phyloP scores from a whole-genome alignment of 1,140 invertebrate genomes.

The Drosophila serrata region DNA sequence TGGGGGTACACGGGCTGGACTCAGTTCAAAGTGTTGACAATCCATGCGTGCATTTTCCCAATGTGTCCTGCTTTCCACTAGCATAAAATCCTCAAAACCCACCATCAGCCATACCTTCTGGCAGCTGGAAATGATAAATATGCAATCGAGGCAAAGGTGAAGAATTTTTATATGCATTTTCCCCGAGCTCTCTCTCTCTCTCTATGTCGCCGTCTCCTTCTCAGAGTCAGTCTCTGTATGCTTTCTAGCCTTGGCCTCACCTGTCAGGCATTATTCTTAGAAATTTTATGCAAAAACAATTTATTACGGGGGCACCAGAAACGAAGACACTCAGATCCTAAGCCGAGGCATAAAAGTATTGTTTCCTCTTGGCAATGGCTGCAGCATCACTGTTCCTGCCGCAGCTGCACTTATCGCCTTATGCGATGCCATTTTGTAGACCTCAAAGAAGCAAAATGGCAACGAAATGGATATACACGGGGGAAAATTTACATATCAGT shows the following conservation, averaged over 20 bases:
- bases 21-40: constrained; percentile 67
- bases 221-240: neutral
- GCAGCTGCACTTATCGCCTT: constrained; percentile 69
- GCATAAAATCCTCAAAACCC: constrained; percentile 6
- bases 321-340: constrained; percentile 30
- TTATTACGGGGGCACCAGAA: constrained; percentile 57
- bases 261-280: constrained; percentile 58
- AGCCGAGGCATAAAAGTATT: constrained; percentile 61
- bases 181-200: constrained; percentile 31
- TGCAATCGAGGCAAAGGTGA: constrained; percentile 75
- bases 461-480: constrained; percentile 2
- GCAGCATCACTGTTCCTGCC: constrained; percentile 42
- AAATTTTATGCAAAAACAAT: constrained; percentile 78
- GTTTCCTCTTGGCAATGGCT: constrained; percentile 50
- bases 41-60: constrained; percentile 50
- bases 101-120: constrained; percentile 25
- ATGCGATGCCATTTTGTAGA: constrained; percentile 56
- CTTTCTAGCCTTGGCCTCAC: constrained; percentile 8
- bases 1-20: neutral
- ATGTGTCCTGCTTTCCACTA: constrained; percentile 4
- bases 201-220: neutral
- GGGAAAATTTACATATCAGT: neutral
- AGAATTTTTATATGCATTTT: constrained; percentile 76
- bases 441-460: constrained; percentile 3
- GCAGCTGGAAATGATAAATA: constrained; percentile 75